phyloP scores from a whole-genome alignment of 2,888 invertebrate species.

The Acrobasis repandana region DNA sequence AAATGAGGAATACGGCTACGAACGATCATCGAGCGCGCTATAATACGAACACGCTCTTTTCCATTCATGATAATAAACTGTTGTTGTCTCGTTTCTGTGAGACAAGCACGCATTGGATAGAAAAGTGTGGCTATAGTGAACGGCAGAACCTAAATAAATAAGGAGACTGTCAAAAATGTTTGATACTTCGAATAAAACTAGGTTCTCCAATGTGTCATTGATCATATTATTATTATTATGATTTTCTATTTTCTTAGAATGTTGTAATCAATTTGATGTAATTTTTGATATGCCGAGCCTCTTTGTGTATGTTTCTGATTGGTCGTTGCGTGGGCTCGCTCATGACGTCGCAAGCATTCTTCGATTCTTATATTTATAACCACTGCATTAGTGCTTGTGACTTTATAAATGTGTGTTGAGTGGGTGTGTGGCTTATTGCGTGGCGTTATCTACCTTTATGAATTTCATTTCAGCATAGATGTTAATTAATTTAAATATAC shows the following conservation, averaged over 20 bases:
- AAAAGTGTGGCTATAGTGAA: slow-evolving; percentile 40
- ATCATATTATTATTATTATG: not conserved
- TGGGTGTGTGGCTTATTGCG: slow-evolving; percentile 31
- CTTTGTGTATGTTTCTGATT: slow-evolving; percentile 79
- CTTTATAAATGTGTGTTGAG: slow-evolving; percentile 29
- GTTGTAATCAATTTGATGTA: not conserved
- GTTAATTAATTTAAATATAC: no score
- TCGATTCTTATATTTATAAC: slow-evolving; percentile 68
- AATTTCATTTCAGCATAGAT: not conserved
- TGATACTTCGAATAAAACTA: not conserved
- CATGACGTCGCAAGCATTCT: slow-evolving; percentile 78
- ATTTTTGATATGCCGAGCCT: slow-evolving; percentile 74
- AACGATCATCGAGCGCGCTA: slow-evolving; percentile 54
- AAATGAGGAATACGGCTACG: slow-evolving; percentile 66
- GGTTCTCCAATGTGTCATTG: not conserved
- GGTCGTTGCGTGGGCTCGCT: slow-evolving; percentile 78
- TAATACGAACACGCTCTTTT: slow-evolving; percentile 62
- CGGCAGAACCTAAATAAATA: slow-evolving; percentile 16
- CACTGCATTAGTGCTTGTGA: slow-evolving; percentile 51
- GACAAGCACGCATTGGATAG: slow-evolving; percentile 37
- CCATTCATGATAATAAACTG: slow-evolving; percentile 74
- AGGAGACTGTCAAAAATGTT: slow-evolving; percentile 7
- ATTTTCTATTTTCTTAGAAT: not conserved
- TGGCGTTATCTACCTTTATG: slow-evolving; percentile 9
- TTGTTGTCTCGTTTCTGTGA: slow-evolving; percentile 62